Conservation (phyloP, 2,888 invertebrate genomes). For the Platypus cylindrus region DNA sequence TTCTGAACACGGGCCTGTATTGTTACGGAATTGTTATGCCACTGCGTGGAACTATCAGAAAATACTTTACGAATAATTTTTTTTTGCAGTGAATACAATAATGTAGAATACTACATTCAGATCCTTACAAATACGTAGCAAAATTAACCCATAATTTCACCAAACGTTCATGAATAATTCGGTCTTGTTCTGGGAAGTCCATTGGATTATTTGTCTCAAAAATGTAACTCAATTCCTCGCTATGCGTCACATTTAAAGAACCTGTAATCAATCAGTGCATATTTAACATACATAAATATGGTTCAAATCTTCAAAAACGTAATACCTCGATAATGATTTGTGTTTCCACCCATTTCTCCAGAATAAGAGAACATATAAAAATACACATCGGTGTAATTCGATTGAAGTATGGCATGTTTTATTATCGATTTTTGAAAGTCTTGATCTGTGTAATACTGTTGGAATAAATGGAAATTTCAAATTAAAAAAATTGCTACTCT, state of each 20-base stretch:
- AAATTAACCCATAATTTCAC: conserved; percentile 16
- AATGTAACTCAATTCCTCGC: conserved; percentile 19
- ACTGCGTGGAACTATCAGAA: too few relatives aligned
- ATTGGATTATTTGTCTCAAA: conserved; percentile 11
- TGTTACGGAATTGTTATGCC: too few relatives aligned
- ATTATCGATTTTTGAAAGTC: conserved; percentile 16
- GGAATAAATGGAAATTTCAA: too few relatives aligned
- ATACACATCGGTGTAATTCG: conserved; percentile 17
- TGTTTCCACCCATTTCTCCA: conserved; percentile 16
- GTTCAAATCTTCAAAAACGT: too few relatives aligned
- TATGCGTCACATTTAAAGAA: conserved; percentile 18
- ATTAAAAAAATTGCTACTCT: too few relatives aligned
- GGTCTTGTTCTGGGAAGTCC: conserved; percentile 12
- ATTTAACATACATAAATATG: too few relatives aligned
- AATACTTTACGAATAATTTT: too few relatives aligned
- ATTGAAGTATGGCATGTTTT: conserved; percentile 17
- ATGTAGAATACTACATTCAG: too few relatives aligned
- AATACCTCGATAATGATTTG: conserved; percentile 12
- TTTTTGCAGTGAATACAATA: too few relatives aligned
- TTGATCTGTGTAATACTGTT: conserved; percentile 17
- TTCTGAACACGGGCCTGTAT: too few relatives aligned
- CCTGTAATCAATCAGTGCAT: too few relatives aligned
- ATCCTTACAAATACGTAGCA: conserved; percentile 10
- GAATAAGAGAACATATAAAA: conserved; percentile 21
- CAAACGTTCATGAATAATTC: conserved; percentile 11